Evolutionary conservation across 2,888 invertebrate genomes (phyloP), one percentile per base, ranked within the genome.

Genomic region (Petrophora chlorosata): DNA sequence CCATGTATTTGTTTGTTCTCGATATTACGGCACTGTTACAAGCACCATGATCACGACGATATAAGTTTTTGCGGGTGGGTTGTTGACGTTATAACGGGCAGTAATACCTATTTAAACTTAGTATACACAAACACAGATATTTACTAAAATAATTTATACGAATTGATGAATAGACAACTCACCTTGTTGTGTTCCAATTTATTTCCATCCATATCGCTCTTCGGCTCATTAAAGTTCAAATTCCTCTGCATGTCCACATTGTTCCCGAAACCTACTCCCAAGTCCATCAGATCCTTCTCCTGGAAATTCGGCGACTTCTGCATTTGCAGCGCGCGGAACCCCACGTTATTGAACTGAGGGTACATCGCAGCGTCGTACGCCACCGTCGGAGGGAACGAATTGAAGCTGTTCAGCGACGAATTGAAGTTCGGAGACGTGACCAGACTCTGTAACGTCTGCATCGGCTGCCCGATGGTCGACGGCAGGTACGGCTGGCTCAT

Each of bases 281-380:
- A 73, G 16, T 77, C 74, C 67, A 74, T 62, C 38, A 69, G 45
- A 0, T 81, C 79, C 40, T 81, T 84, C 38, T 63, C 68, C 43
- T 70, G 73, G 48, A 69, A 79, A n/a, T 49, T 40, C n/a, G 57
- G 59, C 0, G 73, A 73, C 45, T 84, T 83, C 59, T 77, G 77
- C 73, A 79, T 64, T 36, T 70, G 77, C 49, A 78, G 22, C 1
- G 80, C 81, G 44, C 76, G 81, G 59, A 79, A 87, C 0, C 67
- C 65, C 1, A 79, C 40, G 51, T 81, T 85, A 44, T 67, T 79
- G 51, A 88, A 89, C 60, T 86, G 86, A 0, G 88, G 87, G 62
- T 88, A 89, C 88, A 88, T 85, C 0, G 81, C 66, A 0, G 88
- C 75, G 53, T 89, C 89, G 54, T 87, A 89, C 3, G 76, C 71